These are phyloP conservation scores for Listrodromus nycthemerus DNA, from an alignment of 2,888 invertebrate genomes.

Conservation along the genomic window DNA sequence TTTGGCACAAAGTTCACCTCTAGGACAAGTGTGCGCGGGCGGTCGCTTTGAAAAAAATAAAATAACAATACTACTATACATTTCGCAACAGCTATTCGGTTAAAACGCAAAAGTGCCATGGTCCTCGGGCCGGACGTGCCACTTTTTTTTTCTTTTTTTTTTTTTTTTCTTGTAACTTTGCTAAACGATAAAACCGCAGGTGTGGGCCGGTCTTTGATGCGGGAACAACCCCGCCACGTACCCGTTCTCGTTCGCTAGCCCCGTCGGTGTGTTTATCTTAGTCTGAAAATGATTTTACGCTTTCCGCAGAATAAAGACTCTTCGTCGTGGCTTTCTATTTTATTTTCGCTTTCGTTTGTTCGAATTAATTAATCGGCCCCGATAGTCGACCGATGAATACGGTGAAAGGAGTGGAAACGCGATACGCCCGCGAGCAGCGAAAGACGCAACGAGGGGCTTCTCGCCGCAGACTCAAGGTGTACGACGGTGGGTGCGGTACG, in stretches of 20 bases:
- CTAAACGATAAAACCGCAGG: slow-evolving; percentile 59
- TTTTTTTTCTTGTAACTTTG: neutral
- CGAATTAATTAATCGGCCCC: slow-evolving; percentile 16
- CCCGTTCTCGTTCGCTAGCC: neutral
- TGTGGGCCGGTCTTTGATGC: slow-evolving; percentile 49
- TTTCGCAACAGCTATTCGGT: slow-evolving; percentile 3
- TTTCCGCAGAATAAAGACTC: too few relatives aligned
- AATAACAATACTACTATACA: neutral
- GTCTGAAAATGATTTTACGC: neutral
- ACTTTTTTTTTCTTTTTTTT: neutral
- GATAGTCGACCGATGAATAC: neutral
- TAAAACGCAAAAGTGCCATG: neutral
- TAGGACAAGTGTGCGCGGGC: slow-evolving; percentile 19
- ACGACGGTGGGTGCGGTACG: slow-evolving; percentile 73
- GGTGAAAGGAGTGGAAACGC: slow-evolving; percentile 74
- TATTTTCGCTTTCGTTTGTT: neutral
- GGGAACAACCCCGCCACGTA: slow-evolving; percentile 44
- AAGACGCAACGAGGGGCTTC: slow-evolving; percentile 77
- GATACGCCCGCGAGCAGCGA: slow-evolving; percentile 74
- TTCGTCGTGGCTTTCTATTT: neutral
- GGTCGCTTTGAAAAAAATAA: slow-evolving; percentile 6
- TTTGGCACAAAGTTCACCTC: slow-evolving; percentile 36
- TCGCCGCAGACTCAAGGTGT: slow-evolving; percentile 81
- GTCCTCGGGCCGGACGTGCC: neutral
- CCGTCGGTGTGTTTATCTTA: neutral